A percentile compares a stretch with the other conserved stretches of the same genome.
These are phyloP conservation scores for Rhodeus uyekii DNA, from an alignment of 2,797 vertebrate genomes.

Conservation along the genomic window DNA sequence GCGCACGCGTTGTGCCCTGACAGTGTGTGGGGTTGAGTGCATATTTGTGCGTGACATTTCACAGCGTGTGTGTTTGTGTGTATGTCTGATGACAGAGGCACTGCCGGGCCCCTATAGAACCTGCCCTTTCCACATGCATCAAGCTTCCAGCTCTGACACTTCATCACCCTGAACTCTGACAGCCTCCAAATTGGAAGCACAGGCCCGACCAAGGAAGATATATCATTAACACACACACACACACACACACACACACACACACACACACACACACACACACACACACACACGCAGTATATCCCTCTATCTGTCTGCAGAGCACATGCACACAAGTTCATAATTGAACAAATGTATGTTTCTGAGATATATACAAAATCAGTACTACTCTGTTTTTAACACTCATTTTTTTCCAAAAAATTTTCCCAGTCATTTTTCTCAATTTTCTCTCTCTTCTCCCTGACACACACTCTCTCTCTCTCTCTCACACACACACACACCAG, in stretches of 20 bases:
- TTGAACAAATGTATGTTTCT: constrained; percentile 46
- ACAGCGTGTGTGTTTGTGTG: constrained; percentile 38
- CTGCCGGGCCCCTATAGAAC: constrained; percentile 65
- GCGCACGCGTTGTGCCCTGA: constrained; percentile 35
- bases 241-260: constrained; percentile 49
- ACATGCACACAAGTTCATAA: constrained; percentile 37
- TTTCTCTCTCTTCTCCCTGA: constrained; percentile 15
- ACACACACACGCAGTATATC: constrained; percentile 32
- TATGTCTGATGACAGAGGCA: constrained; percentile 53
- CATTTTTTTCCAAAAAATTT: background rate
- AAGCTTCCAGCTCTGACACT: constrained; percentile 68
- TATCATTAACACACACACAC: constrained; percentile 57
- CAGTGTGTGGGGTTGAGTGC: constrained; percentile 45
- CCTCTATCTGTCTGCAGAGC: constrained; percentile 33
- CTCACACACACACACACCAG: constrained; percentile 33
- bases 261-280: constrained; percentile 39
- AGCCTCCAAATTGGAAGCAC: constrained; percentile 60
- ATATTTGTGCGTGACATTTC: constrained; percentile 53
- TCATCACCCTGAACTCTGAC: constrained; percentile 65
- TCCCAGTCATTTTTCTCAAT: constrained; percentile 14
- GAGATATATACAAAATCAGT: constrained; percentile 13
- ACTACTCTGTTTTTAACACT: background rate
- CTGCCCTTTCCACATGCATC: constrained; percentile 63
- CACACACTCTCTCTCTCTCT: constrained; percentile 45
- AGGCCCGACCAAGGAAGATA: constrained; percentile 60